Conservation (phyloP, 2,888 invertebrate species). For the Netelia fuscicornis region DNA sequence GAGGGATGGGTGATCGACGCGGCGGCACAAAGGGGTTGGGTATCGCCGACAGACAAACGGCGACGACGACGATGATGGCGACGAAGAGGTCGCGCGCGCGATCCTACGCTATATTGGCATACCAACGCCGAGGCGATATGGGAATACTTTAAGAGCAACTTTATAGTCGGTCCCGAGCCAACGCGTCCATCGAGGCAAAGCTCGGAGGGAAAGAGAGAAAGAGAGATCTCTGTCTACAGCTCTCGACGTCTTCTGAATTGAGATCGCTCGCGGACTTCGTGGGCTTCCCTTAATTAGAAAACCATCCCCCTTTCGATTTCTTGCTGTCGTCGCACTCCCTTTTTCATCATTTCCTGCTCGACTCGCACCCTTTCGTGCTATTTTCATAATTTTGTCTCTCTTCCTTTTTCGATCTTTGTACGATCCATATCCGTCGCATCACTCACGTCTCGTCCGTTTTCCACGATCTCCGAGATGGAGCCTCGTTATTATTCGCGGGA, state of each 20-base stretch:
- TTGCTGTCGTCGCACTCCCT: conserved; percentile 5
- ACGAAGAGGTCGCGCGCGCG: conserved; percentile 72
- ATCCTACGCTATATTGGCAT: conserved; percentile 82
- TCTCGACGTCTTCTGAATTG: conserved; percentile 72
- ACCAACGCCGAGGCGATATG: conserved; percentile 82
- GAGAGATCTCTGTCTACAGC: conserved; percentile 20
- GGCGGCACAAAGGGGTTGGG: conserved; percentile 61
- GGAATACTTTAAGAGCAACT: conserved; percentile 84
- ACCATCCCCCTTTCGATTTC: conserved; percentile 45
- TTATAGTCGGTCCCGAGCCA: conserved; percentile 75
- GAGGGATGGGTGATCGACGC: conserved; percentile 52
- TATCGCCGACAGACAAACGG: conserved; percentile 48
- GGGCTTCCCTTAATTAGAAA: conserved; percentile 67
- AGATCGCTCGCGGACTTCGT: conserved; percentile 69
- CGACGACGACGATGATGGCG: conserved; percentile 34
- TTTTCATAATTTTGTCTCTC: conserved; percentile 23
- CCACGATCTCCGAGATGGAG: conserved; percentile 15
- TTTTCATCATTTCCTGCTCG: conserved; percentile 14
- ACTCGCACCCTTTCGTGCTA: conserved; percentile 24
- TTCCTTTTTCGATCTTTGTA: conserved; percentile 14
- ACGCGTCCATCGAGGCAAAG: conserved; percentile 32
- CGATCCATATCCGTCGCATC: background rate
- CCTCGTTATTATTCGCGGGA: conserved; percentile 57
- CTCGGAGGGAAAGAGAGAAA: conserved; percentile 35
- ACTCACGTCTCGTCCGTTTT: background rate